Evolutionary conservation across 2,888 invertebrate species (phyloP).

Genomic region (Cerastis rubricosa): DNA sequence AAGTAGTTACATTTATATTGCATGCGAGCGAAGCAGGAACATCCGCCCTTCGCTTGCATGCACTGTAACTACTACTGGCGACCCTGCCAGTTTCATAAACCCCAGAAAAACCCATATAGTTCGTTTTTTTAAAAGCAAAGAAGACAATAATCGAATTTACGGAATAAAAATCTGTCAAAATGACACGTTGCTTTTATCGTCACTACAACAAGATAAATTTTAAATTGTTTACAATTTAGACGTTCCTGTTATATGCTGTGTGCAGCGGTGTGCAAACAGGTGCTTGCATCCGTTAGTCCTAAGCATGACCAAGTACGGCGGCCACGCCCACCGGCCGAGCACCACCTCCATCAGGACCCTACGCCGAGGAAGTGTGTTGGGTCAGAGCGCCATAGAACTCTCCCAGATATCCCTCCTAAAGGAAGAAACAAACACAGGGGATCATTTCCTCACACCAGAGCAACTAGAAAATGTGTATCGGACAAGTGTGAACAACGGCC

Average conservation of each 20-base stretch:
- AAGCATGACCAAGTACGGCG: slow-evolving; percentile 9
- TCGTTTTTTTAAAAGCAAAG: not conserved
- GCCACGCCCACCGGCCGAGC: slow-evolving; percentile 67
- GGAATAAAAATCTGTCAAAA: slow-evolving; percentile 30
- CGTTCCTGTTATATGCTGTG: not conserved
- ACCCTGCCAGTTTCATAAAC: no score
- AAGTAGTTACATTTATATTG: not conserved
- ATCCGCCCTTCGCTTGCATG: no score
- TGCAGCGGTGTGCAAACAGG: not conserved
- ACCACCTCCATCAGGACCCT: slow-evolving; percentile 67
- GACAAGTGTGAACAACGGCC: slow-evolving; percentile 88
- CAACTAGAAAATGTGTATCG: slow-evolving; percentile 85
- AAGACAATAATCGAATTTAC: not conserved
- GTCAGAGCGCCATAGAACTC: slow-evolving; percentile 61
- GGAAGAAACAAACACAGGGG: slow-evolving; percentile 84
- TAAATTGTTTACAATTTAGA: not conserved
- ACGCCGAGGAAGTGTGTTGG: slow-evolving; percentile 68
- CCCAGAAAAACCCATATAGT: no score
- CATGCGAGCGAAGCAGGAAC: not conserved
- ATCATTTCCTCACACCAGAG: slow-evolving; percentile 84
- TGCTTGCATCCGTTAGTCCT: not conserved
- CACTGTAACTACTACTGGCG: not conserved
- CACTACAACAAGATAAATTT: not conserved
- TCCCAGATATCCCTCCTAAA: slow-evolving; percentile 79
- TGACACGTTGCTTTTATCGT: slow-evolving; percentile 15